Percentiles rank a stretch among this genome's conserved stretches.
Conservation (phyloP, 2,888 invertebrate genomes). For the Slavum lentiscoides region DNA sequence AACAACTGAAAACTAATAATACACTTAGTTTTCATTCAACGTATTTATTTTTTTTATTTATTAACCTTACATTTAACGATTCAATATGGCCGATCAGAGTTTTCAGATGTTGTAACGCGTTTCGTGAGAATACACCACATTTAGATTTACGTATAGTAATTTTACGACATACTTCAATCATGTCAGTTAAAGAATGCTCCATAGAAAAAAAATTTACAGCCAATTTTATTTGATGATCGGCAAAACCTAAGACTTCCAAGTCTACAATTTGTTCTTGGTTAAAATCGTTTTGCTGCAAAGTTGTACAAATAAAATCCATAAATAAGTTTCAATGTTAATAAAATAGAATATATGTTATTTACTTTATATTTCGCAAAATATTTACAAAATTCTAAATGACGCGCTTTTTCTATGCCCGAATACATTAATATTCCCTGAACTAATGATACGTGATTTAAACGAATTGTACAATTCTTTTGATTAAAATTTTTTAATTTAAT, state of each 20-base stretch:
- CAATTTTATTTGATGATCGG: slow-evolving; percentile 42
- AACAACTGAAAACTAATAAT: slow-evolving; percentile 65
- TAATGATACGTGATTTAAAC: slow-evolving; percentile 78
- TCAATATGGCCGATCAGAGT: slow-evolving; percentile 35
- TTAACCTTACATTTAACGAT: slow-evolving; percentile 34
- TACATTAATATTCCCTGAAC: slow-evolving; percentile 76
- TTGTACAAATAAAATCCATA: neutral
- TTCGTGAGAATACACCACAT: slow-evolving; percentile 41
- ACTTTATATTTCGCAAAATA: slow-evolving; percentile 63
- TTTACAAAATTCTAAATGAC: slow-evolving; percentile 64
- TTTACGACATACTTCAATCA: slow-evolving; percentile 34
- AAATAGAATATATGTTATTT: slow-evolving; percentile 45
- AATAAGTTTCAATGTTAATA: neutral
- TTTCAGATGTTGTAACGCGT: slow-evolving; percentile 32
- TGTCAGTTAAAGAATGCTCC: slow-evolving; percentile 27
- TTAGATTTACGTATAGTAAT: slow-evolving; percentile 46
- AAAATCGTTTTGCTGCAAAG: slow-evolving; percentile 14
- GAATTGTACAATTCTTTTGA: slow-evolving; percentile 70
- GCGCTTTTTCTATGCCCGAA: slow-evolving; percentile 73
- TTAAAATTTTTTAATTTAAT: slow-evolving; percentile 68
- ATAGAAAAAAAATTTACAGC: slow-evolving; percentile 47
- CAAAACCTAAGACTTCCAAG: slow-evolving; percentile 44
- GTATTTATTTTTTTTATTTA: neutral
- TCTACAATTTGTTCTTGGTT: slow-evolving; percentile 41
- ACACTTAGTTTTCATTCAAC: slow-evolving; percentile 11